Evolutionary conservation across 2,888 invertebrate genomes (phyloP).

Genomic region (Pemphredon lugubris): DNA sequence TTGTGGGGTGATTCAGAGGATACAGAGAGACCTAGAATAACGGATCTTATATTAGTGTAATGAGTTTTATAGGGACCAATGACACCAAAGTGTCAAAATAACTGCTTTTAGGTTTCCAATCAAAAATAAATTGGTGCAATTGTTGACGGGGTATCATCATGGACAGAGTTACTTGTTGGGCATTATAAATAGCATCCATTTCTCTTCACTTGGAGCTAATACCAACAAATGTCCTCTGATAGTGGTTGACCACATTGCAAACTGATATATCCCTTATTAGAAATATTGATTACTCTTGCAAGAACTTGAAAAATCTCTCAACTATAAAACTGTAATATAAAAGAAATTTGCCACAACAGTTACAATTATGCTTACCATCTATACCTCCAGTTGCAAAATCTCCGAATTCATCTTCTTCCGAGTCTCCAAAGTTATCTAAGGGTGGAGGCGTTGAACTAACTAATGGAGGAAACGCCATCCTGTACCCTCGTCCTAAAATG

Average conservation of each 20-base stretch:
- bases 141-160: too few relatives aligned
- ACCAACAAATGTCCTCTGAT: neutral
- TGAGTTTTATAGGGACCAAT: too few relatives aligned
- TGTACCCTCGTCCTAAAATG: slow-evolving; percentile 24
- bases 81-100: too few relatives aligned
- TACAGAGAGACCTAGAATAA: slow-evolving; percentile 74
- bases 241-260: neutral
- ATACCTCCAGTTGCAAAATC: slow-evolving; percentile 78
- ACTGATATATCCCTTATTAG: neutral
- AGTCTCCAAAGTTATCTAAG: slow-evolving; percentile 83
- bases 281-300: too few relatives aligned
- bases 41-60: too few relatives aligned
- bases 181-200: too few relatives aligned
- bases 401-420: slow-evolving; percentile 84
- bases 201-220: too few relatives aligned
- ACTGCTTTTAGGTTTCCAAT: too few relatives aligned
- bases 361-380: slow-evolving; percentile 70
- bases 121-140: too few relatives aligned
- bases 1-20: slow-evolving; percentile 78
- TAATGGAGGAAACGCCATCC: slow-evolving; percentile 86
- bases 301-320: neutral
- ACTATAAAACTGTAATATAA: too few relatives aligned
- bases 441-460: slow-evolving; percentile 87
- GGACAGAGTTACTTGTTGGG: too few relatives aligned
- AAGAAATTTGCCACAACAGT: too few relatives aligned